Percentiles rank a stretch among this genome's conserved stretches.
These are phyloP conservation scores for Metaphire vulgaris DNA, from an alignment of 1,140 invertebrate species.

Conservation along the genomic window DNA sequence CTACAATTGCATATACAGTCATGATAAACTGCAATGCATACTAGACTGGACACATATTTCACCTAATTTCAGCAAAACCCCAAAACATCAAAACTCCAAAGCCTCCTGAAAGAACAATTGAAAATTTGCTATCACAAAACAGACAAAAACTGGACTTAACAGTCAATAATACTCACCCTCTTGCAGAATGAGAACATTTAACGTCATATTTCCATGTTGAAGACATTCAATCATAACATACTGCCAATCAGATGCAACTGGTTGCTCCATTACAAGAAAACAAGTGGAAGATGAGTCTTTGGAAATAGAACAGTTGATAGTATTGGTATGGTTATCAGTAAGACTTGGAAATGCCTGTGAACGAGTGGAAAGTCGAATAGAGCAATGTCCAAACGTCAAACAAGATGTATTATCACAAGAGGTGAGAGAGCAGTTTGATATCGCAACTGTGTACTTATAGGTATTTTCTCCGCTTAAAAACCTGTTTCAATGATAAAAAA, in stretches of 20 bases:
- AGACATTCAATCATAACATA: neutral
- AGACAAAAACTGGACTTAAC: neutral
- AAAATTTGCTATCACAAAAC: neutral
- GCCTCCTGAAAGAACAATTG: neutral
- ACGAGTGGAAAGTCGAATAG: neutral
- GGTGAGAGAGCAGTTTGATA: neutral
- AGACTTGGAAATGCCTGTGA: neutral
- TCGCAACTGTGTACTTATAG: neutral
- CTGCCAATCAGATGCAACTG: neutral
- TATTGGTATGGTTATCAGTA: neutral
- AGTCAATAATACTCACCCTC: neutral
- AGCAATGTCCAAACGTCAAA: neutral
- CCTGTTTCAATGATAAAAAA: neutral
- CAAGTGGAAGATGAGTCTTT: neutral
- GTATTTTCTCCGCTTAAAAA: neutral
- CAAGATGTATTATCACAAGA: neutral
- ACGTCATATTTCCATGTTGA: neutral
- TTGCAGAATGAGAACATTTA: too few relatives aligned
- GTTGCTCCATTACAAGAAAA: neutral
- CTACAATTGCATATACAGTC: too few relatives aligned
- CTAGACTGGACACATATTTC: neutral
- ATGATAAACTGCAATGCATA: neutral
- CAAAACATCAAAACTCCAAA: neutral
- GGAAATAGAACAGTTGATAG: neutral
- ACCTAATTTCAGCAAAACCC: neutral